These are phyloP conservation scores for Microtus pennsylvanicus DNA, from an alignment of 2,113 vertebrate species.

Conservation along the genomic window DNA sequence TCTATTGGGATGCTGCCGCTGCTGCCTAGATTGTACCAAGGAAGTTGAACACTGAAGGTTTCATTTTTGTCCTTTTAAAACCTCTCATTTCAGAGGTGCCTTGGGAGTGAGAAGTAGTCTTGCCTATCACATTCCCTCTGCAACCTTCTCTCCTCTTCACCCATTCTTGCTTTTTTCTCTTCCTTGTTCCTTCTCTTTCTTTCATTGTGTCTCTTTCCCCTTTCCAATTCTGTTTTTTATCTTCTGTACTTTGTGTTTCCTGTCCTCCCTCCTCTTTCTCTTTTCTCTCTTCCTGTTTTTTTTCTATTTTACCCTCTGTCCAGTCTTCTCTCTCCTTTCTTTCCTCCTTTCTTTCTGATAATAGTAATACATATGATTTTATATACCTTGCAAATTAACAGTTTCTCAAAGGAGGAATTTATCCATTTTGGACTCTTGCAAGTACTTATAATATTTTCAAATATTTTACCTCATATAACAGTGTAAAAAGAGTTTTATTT, in stretches of 20 bases:
- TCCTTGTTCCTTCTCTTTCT: too few relatives aligned
- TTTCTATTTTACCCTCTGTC: background rate
- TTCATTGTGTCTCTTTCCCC: too few relatives aligned
- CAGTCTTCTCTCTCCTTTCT: background rate
- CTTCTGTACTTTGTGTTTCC: too few relatives aligned
- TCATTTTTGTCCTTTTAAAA: constrained; percentile 38
- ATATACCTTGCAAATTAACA: background rate
- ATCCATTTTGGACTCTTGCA: background rate
- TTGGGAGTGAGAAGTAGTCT: background rate
- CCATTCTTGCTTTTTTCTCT: background rate
- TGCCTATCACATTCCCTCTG: accelerated
- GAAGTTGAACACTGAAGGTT: background rate
- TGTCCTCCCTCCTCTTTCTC: background rate
- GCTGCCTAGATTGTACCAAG: background rate
- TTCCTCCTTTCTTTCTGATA: background rate
- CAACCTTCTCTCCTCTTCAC: background rate
- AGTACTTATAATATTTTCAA: background rate
- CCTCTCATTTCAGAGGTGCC: constrained; percentile 12
- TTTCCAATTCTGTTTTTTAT: background rate
- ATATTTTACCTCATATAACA: background rate
- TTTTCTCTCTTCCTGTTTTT: background rate
- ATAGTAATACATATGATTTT: background rate
- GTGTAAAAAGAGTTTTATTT: background rate
- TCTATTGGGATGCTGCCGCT: background rate
- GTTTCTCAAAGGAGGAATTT: background rate